Percentiles rank a stretch among this genome's conserved stretches.
phyloP scores from a whole-genome alignment of 2,113 vertebrate genomes.

The Copsychus sechellarum region DNA sequence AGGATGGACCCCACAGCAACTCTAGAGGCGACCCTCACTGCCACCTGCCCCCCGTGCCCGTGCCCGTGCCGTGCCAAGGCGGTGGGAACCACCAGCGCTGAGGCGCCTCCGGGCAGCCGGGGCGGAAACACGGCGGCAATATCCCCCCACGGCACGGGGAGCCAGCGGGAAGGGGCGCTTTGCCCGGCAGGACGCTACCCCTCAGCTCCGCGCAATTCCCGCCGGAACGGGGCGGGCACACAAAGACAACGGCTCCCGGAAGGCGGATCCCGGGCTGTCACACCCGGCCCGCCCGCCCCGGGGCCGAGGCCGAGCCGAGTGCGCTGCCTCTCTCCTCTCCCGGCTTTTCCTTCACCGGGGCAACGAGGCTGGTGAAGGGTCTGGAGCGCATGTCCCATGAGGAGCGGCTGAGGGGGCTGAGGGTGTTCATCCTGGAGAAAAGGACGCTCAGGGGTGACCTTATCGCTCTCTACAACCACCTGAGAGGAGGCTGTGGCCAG shows the following conservation, averaged over 20 bases:
- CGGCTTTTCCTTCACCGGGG: neutral
- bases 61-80: neutral
- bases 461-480: too few relatives aligned
- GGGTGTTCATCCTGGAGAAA: neutral
- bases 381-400: neutral
- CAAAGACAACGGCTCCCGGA: neutral
- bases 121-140: too few relatives aligned
- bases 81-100: neutral
- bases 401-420: neutral
- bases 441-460: neutral
- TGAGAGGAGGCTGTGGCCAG: neutral
- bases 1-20: neutral
- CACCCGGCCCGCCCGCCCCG: too few relatives aligned
- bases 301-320: rapidly evolving
- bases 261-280: neutral
- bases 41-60: neutral
- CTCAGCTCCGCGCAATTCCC: neutral
- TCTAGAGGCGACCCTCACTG: neutral
- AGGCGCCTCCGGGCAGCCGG: neutral
- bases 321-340: neutral
- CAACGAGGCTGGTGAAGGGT: neutral
- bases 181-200: too few relatives aligned
- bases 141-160: too few relatives aligned
- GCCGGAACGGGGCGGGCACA: neutral
- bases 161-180: rapidly evolving